Evolutionary conservation across 2,888 invertebrate genomes (phyloP).

Genomic region (Microctonus aethiopoides): DNA sequence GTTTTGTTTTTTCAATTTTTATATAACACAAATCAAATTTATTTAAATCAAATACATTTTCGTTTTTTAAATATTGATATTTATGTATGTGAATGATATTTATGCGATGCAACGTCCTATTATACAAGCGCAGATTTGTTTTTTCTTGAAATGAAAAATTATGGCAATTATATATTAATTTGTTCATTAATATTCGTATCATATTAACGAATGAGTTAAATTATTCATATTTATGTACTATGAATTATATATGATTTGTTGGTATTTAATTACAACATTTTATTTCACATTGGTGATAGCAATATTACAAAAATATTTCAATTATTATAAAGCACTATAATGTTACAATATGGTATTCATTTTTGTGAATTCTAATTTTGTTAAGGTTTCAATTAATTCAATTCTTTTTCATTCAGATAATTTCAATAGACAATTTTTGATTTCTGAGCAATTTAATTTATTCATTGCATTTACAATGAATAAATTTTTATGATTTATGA

Average conservation of each 20-base stretch:
- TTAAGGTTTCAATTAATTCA: not conserved
- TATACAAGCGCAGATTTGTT: not conserved
- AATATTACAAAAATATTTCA: constrained; percentile 50
- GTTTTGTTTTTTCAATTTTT: constrained; percentile 41
- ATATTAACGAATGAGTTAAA: not conserved
- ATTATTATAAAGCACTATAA: constrained; percentile 29
- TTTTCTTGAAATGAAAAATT: not conserved
- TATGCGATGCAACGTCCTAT: not conserved
- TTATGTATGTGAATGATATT: not conserved
- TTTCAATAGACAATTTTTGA: not conserved
- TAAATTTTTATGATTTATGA: too few species aligned
- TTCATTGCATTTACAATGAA: too few species aligned
- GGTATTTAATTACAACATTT: constrained; percentile 24
- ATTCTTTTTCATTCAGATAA: not conserved
- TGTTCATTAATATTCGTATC: not conserved
- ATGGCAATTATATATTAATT: not conserved
- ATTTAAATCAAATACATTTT: not conserved
- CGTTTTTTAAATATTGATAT: not conserved
- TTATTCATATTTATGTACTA: not conserved
- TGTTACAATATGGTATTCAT: not conserved
- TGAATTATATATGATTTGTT: not conserved
- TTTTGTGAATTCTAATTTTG: not conserved
- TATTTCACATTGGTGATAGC: constrained; percentile 40
- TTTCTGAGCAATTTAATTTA: not conserved
- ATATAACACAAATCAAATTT: constrained; percentile 18